Base-by-base conservation (phyloP, 2,113 vertebrate species). In the Dipodomys merriami region DNA sequence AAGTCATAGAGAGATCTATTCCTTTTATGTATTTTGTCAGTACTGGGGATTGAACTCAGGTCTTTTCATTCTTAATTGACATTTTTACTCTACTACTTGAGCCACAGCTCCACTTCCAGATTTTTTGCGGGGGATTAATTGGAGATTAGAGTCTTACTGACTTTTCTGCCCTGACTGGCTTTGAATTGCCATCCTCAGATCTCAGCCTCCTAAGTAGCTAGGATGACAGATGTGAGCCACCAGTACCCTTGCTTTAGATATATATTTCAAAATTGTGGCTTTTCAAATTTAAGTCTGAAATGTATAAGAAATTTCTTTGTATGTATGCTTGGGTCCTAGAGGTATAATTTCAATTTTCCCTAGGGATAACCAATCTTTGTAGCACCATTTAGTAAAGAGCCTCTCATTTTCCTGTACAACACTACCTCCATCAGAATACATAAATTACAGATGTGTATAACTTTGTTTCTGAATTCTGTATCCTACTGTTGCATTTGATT, bases 281-380 rank as follows among this genome's bases (percentile, higher is more conserved):
- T 86, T 57, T 83, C 84, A 93, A 23, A 53, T 76, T 67, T 91
- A 94, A 89, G 5, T 83, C 68, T 82, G 65, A 15, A 80, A 64
- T 87, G 12, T 35, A 87, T 78, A 77, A 73, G 60, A 19, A 73
- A 81, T 86, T 93, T 7, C 33, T 92, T 49, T 72, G 20, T 84
- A 11, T 77, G 29, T 91, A 12, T 91, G 35, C 35, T 69, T 71
- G 72, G 44, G 71, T 46, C 25, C 82, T 91, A 46, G 8, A 95
- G n/a, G 71, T 73, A 77, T 39, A 86, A 90, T 87, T 93, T 95
- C 35, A 68, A 1, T 72, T 93, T 94, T 82, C 30, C 9, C 8
- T 72, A 46, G 67, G n/a, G 25, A 64, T 90, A 71, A 76, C 8
- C 81, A 90, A 22, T 83, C 77, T 91, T 93, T 53, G 30, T 57